Conservation (phyloP, 2,113 vertebrate genomes). For the Rhynchomys soricoides region DNA sequence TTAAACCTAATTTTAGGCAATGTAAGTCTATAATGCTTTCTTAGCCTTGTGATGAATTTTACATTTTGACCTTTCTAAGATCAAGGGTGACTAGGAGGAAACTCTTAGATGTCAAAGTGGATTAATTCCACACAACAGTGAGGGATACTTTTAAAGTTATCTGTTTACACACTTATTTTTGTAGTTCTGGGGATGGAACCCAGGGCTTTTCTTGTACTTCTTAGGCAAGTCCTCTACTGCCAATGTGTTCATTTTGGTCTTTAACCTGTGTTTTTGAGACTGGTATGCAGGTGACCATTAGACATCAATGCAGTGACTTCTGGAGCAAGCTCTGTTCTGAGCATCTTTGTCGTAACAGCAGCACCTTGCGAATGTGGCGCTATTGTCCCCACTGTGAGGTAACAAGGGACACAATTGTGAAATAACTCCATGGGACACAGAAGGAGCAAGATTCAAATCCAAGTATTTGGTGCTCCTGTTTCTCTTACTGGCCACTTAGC, state of each 20-base stretch:
- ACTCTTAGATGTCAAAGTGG: too few species aligned
- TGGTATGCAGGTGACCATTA: not conserved
- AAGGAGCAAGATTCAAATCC: not conserved
- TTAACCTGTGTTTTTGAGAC: not conserved
- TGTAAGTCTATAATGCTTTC: not conserved
- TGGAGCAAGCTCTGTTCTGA: not conserved
- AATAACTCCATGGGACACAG: not conserved
- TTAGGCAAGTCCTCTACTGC: not conserved
- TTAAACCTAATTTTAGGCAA: not conserved
- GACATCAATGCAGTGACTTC: not conserved
- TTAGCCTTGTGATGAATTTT: not conserved
- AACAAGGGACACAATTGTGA: not conserved
- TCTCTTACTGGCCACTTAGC: not conserved
- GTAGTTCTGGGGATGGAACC: not conserved
- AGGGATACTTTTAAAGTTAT: not conserved
- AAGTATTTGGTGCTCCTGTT: not conserved
- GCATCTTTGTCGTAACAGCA: not conserved
- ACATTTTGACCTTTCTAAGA: not conserved
- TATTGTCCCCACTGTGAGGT: not conserved
- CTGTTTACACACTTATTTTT: not conserved
- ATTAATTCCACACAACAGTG: not conserved
- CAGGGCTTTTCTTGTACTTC: not conserved
- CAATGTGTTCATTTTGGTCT: too few species aligned
- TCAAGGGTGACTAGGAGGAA: not conserved
- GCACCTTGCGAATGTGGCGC: too few species aligned